Percentiles rank a stretch among this genome's conserved stretches.
Conservation (phyloP, 1,140 invertebrate species). For the Adelges cooleyi region DNA sequence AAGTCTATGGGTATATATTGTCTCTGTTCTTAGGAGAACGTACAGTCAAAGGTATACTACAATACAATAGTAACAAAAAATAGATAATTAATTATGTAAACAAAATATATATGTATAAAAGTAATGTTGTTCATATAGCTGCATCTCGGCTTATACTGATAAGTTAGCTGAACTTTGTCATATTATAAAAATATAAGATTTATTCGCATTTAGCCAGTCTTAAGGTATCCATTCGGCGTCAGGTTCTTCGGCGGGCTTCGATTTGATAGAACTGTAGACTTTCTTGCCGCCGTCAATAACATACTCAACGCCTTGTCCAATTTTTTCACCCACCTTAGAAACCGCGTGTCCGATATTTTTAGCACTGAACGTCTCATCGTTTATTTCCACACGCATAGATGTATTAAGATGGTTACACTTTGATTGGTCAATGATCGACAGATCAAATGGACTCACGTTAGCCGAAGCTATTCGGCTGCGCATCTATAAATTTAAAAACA, state of each 20-base stretch:
- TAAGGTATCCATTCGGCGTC: not conserved
- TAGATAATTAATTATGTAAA: too few relatives aligned
- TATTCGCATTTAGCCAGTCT: too few relatives aligned
- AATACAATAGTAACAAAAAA: too few relatives aligned
- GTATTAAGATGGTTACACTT: constrained; percentile 51
- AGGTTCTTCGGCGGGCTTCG: not conserved
- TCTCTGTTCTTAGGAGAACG: too few relatives aligned
- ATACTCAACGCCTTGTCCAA: constrained; percentile 52
- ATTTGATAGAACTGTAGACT: constrained; percentile 43
- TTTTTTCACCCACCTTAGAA: constrained; percentile 53
- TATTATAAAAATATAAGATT: too few relatives aligned
- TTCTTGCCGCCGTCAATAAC: constrained; percentile 44
- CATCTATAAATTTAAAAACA: constrained; percentile 40
- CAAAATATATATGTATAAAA: too few relatives aligned
- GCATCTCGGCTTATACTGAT: too few relatives aligned
- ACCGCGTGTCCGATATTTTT: constrained; percentile 35
- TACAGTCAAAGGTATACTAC: too few relatives aligned
- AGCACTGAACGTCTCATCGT: constrained; percentile 62
- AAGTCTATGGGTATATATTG: too few relatives aligned
- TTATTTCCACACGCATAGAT: constrained; percentile 46
- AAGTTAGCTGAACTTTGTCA: too few relatives aligned
- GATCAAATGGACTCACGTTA: constrained; percentile 58
- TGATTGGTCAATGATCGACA: constrained; percentile 59
- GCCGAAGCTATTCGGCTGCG: constrained; percentile 47
- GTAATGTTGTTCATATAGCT: too few relatives aligned